Percentiles rank a stretch among this genome's conserved stretches.
Conservation (phyloP, 1,140 invertebrate genomes). For the Popillia japonica region DNA sequence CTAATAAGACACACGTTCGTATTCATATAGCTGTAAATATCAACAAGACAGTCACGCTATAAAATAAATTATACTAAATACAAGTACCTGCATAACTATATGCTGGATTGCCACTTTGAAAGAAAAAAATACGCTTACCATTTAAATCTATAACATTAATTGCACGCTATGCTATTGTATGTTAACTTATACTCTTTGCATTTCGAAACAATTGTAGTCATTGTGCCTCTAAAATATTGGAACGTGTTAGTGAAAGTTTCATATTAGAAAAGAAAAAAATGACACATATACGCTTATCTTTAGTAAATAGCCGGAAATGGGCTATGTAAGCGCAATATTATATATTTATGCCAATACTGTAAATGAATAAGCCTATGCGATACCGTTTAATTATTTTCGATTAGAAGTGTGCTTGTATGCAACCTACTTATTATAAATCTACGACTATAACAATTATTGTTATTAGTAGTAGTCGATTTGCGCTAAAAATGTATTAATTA, state of each 20-base stretch:
- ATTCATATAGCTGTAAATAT: background rate
- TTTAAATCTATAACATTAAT: background rate
- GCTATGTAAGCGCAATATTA: background rate
- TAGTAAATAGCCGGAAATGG: background rate
- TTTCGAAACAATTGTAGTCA: conserved; percentile 1
- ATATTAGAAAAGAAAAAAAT: background rate
- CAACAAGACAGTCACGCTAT: background rate
- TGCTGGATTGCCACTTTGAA: too few species aligned
- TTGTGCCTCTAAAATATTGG: background rate
- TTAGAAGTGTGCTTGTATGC: too few species aligned
- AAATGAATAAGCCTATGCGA: too few species aligned
- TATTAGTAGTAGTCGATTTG: too few species aligned
- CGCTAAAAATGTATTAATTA: too few species aligned
- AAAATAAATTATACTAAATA: background rate
- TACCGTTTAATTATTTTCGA: too few species aligned
- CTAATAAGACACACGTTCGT: background rate
- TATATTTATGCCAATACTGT: too few species aligned
- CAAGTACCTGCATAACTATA: background rate
- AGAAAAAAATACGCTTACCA: background rate
- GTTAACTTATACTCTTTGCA: background rate
- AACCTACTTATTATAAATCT: too few species aligned
- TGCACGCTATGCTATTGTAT: background rate
- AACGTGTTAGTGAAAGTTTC: background rate
- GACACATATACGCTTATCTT: background rate
- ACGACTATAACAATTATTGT: too few species aligned